phyloP scores from a whole-genome alignment of 2,113 vertebrate genomes.

The Boulengeromyrus knoepffleri region DNA sequence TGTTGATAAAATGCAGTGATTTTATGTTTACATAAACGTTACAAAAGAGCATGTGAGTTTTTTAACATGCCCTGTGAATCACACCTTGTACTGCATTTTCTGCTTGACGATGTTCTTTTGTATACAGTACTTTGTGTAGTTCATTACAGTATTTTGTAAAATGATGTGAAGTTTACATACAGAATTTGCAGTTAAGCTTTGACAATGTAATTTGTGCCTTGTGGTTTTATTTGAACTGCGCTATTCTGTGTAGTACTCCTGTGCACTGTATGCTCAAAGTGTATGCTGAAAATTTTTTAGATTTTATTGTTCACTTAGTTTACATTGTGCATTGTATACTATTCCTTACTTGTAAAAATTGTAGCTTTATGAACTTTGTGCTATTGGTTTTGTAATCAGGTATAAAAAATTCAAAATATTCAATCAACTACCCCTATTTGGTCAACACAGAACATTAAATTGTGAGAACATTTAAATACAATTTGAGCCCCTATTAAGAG shows the following conservation, averaged over 20 bases:
- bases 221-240: background rate
- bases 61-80: too few relatives aligned
- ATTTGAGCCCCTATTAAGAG: background rate
- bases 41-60: too few relatives aligned
- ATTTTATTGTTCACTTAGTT: background rate
- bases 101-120: too few relatives aligned
- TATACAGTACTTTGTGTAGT: too few relatives aligned
- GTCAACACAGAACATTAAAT: background rate
- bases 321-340: background rate
- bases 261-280: background rate
- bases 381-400: background rate
- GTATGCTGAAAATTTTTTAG: background rate
- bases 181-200: background rate
- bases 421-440: conserved; percentile 10
- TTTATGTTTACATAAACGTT: too few relatives aligned
- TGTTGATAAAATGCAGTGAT: too few relatives aligned
- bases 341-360: background rate
- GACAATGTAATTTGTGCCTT: background rate
- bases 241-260: background rate
- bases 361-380: background rate
- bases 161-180: too few relatives aligned
- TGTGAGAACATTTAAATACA: background rate
- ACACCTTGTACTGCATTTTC: too few relatives aligned
- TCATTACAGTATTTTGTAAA: too few relatives aligned
- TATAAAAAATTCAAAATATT: background rate